Base-by-base conservation (phyloP, 2,113 vertebrate genomes). In the Anoura caudifer region DNA sequence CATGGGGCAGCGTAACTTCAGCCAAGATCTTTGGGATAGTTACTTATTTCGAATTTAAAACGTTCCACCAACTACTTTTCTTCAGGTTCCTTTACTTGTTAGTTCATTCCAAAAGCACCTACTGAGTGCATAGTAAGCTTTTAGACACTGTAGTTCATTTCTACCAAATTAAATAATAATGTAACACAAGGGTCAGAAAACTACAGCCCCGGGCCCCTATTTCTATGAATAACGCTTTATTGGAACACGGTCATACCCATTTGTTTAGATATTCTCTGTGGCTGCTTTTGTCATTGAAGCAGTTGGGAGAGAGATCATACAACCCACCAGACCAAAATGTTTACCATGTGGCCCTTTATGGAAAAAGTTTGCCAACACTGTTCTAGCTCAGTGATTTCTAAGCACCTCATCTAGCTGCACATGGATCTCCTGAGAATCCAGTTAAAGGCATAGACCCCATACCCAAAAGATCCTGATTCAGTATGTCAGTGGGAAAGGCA, bases 161-260 rank as follows among this genome's bases (percentile, higher is more conserved):
- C 79, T 86, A 89, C 54, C 45, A 96, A 95, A 70, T 43, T 85
- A 88, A 94, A 83, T 91, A 84, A 67, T 81, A 47, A 65, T 56
- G 50, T 88, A 95, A 19, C 28, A 79, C 56, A 65, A 22, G 16
- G 38, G 52, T 90, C 73, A 83, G 73, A n/a, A 83, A 73, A 75
- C 61, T 85, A 20, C 0, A 70, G 24, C 10, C 10, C 14, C 22
- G 61, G 1, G 9, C 14, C 2, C 41, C 9, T 75, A 45, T 59
- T 76, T 87, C 72, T 83, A 7, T 76, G 56, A 87, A 96, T 75
- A 83, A 93, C 82, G 41, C 77, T 92, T 75, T 31, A 61, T 38
- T 77, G 54, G 31, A 59, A 77, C 13, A 79, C 4, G 81, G 24
- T 1, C 79, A 67, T 7, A 28, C 2, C 14, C n/a, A n/a, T 47